Conservation (phyloP, 1,140 invertebrate species). For the Alviniconcha marisindica region DNA sequence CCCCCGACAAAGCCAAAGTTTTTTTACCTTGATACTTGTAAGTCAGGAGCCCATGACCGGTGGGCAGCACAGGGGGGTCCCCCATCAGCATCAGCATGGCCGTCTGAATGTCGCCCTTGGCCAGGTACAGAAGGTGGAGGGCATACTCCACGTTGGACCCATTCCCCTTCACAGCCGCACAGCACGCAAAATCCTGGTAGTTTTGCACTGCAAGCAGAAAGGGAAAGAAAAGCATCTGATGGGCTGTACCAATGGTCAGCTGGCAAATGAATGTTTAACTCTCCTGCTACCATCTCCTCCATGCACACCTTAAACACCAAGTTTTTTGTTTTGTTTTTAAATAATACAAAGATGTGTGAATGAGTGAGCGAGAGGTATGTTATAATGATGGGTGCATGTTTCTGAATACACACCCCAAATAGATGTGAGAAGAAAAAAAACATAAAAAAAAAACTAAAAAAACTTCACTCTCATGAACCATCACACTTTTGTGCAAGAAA, state of each 20-base stretch:
- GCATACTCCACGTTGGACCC: conserved; percentile 97
- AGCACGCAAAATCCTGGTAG: conserved; percentile 89
- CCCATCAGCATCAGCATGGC: conserved; percentile 91
- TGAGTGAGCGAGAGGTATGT: too few species aligned
- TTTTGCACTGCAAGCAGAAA: conserved; percentile 65
- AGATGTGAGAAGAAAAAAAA: too few species aligned
- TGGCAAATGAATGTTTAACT: too few species aligned
- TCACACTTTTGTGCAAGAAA: too few species aligned
- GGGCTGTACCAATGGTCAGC: too few species aligned
- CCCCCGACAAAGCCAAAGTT: neutral
- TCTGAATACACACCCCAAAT: too few species aligned
- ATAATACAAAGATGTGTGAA: too few species aligned
- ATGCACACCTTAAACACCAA: neutral
- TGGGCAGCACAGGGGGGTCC: conserved; percentile 83
- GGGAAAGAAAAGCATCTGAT: neutral
- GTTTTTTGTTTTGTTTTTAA: too few species aligned
- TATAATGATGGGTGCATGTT: too few species aligned
- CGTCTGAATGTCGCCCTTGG: conserved; percentile 90
- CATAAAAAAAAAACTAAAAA: too few species aligned
- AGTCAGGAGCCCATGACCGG: conserved; percentile 84
- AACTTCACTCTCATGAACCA: too few species aligned
- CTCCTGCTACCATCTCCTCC: neutral
- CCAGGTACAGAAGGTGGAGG: conserved; percentile 91
- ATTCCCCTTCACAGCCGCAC: conserved; percentile 91
- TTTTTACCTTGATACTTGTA: conserved; percentile 82